Evolutionary conservation across 2,888 invertebrate genomes (phyloP).

Genomic region (Aphelenchoides bicaudatus): DNA sequence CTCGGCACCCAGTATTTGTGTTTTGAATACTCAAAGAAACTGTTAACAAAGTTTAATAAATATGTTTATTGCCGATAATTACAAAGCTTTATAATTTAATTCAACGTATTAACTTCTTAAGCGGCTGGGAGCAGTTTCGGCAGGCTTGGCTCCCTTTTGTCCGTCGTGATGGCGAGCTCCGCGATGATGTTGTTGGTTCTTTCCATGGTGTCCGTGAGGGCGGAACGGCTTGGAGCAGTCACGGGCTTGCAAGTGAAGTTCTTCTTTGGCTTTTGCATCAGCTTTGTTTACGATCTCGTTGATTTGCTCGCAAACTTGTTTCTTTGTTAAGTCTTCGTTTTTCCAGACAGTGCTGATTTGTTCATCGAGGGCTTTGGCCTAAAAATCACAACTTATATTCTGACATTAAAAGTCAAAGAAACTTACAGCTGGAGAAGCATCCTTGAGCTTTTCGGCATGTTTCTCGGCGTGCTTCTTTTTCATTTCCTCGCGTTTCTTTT

Average conservation of each 20-base stretch:
- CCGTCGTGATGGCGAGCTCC: conserved; percentile 6
- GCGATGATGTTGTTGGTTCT: no score
- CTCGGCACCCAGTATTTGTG: no score
- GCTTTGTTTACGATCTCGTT: neutral
- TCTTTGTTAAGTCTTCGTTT: neutral
- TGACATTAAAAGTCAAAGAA: no score
- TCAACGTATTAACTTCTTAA: no score
- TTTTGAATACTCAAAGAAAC: no score
- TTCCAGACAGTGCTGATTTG: neutral
- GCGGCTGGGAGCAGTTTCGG: no score
- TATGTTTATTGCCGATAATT: no score
- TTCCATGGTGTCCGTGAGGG: conserved; percentile 1
- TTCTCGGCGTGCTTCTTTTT: conserved; percentile 16
- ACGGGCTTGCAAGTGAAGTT: conserved; percentile 3
- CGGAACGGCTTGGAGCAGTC: conserved; percentile 13
- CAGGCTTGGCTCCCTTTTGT: no score
- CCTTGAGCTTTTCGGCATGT: neutral
- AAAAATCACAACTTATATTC: no score
- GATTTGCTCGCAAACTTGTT: conserved; percentile 11
- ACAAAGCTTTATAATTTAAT: no score
- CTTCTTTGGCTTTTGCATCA: neutral
- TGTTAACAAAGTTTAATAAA: no score
- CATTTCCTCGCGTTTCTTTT: conserved; percentile 8
- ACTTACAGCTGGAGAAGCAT: neutral
- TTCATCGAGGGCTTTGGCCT: neutral